phyloP scores from a whole-genome alignment of 2,113 vertebrate genomes.

The Burhinus bistriatus region DNA sequence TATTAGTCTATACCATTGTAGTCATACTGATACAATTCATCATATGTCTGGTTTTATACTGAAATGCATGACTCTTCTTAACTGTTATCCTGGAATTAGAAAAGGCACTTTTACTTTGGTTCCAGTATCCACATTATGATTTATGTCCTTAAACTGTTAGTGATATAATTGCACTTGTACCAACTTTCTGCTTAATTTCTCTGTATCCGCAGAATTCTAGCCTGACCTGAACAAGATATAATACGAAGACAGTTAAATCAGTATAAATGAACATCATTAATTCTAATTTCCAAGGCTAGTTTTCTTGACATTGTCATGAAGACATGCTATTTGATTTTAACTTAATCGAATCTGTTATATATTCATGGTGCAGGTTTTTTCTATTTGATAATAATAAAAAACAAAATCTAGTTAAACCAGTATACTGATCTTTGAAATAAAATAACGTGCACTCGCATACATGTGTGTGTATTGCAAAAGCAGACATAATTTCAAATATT shows the following conservation, averaged over 20 bases:
- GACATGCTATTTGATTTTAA: neutral
- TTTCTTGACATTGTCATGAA: neutral
- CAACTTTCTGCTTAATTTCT: neutral
- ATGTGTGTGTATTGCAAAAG: neutral
- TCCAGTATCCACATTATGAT: neutral
- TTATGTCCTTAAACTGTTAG: neutral
- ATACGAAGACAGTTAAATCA: neutral
- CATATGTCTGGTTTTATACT: neutral
- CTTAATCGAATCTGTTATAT: neutral
- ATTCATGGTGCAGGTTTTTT: neutral
- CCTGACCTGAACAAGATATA: neutral
- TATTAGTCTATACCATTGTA: neutral
- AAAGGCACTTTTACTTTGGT: neutral
- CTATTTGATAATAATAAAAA: neutral
- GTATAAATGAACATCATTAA: neutral
- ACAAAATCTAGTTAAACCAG: neutral
- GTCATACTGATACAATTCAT: neutral
- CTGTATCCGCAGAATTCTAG: neutral
- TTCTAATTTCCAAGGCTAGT: neutral
- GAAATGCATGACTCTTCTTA: neutral
- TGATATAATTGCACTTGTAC: neutral
- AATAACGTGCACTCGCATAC: accelerated
- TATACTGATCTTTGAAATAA: neutral
- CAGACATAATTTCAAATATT: neutral
- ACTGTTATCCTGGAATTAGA: neutral